These are phyloP conservation scores for Alethe castanea DNA, from an alignment of 2,113 vertebrate species.

Conservation along the genomic window DNA sequence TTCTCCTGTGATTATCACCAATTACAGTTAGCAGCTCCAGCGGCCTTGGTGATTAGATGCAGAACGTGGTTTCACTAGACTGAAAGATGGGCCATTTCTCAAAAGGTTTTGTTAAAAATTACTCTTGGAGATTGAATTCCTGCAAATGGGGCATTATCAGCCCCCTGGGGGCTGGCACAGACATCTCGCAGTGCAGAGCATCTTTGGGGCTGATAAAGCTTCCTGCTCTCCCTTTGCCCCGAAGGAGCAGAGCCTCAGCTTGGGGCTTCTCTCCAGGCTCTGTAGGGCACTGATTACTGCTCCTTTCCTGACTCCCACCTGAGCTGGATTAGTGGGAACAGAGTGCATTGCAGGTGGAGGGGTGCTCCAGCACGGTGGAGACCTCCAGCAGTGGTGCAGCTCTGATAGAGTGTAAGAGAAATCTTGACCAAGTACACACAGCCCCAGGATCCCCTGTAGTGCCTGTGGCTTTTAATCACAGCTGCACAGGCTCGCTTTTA, in stretches of 20 bases:
- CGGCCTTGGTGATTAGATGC: constrained; percentile 81
- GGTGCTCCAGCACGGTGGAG: background rate
- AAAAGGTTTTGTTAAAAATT: background rate
- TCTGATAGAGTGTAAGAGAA: background rate
- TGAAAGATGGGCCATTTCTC: background rate
- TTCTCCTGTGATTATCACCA: constrained; percentile 77
- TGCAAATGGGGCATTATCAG: background rate
- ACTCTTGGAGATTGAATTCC: background rate
- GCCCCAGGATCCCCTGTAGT: background rate
- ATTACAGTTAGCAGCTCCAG: constrained; percentile 75
- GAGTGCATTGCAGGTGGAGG: background rate
- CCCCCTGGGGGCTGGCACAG: background rate
- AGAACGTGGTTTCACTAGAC: background rate
- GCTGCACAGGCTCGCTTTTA: background rate
- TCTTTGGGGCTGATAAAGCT: background rate
- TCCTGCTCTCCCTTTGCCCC: background rate
- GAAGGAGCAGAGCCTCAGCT: background rate
- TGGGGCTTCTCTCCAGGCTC: background rate
- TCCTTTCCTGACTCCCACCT: background rate
- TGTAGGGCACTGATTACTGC: background rate
- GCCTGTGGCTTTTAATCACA: background rate
- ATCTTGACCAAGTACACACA: background rate
- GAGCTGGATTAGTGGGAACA: background rate
- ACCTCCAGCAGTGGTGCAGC: background rate
- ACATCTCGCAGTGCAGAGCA: background rate